Conservation (phyloP, 2,113 vertebrate genomes). For the Onychostoma macrolepis region DNA sequence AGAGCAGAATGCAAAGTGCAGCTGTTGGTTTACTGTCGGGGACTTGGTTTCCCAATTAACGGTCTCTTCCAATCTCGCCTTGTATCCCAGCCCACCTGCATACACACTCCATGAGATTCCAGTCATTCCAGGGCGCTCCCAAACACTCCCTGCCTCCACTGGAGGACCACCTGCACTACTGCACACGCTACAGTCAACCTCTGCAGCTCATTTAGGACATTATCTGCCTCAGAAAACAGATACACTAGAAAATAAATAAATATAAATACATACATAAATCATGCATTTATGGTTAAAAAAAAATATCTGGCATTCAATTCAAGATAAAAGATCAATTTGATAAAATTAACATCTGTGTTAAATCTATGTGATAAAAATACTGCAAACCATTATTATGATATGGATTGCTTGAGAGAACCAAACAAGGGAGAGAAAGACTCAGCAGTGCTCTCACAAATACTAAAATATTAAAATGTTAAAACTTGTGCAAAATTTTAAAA, state of each 20-base stretch:
- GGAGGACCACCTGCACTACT: slow-evolving; percentile 39
- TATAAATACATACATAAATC: background rate
- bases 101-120: slow-evolving; percentile 51
- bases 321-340: too few relatives aligned
- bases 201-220: background rate
- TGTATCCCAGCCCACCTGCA: slow-evolving; percentile 52
- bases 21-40: slow-evolving; percentile 39
- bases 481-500: too few relatives aligned
- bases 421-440: too few relatives aligned
- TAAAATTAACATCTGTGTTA: too few relatives aligned
- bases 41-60: slow-evolving; percentile 48
- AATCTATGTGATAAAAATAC: too few relatives aligned
- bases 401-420: too few relatives aligned
- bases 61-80: slow-evolving; percentile 46
- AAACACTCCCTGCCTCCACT: slow-evolving; percentile 45
- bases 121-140: slow-evolving; percentile 50
- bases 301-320: background rate
- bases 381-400: too few relatives aligned
- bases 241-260: background rate
- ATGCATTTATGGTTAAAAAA: background rate
- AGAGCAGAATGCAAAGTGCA: slow-evolving; percentile 26
- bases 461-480: too few relatives aligned
- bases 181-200: background rate
- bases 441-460: too few relatives aligned
- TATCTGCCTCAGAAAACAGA: background rate